phyloP scores from a whole-genome alignment of 1,140 invertebrate genomes.

The Mercenaria mercenaria region DNA sequence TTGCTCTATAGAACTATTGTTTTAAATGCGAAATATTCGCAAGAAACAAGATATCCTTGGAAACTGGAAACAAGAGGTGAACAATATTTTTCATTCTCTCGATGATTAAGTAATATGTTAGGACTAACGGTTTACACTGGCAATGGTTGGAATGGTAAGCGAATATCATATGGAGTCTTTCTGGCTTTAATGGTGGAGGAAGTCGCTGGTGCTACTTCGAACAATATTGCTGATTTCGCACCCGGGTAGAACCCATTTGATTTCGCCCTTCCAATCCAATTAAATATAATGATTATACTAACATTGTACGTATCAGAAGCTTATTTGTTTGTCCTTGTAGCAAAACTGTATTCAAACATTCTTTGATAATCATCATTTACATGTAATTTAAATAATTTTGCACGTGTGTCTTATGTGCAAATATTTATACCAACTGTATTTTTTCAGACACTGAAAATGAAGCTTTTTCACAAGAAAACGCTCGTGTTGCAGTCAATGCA shows the following conservation, averaged over 20 bases:
- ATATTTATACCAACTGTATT: background rate
- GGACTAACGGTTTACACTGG: no score
- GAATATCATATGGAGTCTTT: background rate
- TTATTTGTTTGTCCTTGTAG: no score
- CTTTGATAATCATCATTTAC: no score
- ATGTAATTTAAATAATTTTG: no score
- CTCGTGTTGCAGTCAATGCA: background rate
- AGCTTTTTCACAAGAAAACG: background rate
- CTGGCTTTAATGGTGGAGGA: background rate
- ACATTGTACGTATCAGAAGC: no score
- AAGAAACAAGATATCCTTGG: background rate
- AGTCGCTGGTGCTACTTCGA: background rate
- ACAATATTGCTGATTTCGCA: no score
- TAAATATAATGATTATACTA: no score
- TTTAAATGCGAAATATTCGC: background rate
- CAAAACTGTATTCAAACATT: no score
- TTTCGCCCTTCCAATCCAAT: no score
- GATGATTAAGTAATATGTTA: background rate
- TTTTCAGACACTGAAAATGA: background rate
- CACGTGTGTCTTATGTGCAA: background rate
- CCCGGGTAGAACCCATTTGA: no score
- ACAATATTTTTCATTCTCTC: background rate
- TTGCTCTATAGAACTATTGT: background rate
- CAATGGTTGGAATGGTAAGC: no score
- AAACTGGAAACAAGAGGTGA: background rate